Conservation (phyloP, 2,888 invertebrate genomes). For the Molorchus minor region DNA sequence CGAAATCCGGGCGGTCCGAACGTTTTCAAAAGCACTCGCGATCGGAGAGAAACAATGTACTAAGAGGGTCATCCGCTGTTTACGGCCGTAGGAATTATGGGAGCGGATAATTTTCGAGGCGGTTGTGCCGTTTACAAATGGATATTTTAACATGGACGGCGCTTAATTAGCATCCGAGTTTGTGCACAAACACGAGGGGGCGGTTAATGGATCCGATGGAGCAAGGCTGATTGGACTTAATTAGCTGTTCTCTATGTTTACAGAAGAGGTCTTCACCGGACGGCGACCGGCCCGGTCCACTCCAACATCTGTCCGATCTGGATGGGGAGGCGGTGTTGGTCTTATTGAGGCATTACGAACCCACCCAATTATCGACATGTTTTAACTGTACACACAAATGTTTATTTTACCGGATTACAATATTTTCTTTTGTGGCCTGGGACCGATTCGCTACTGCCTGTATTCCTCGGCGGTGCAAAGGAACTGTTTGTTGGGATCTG, state of each 20-base stretch:
- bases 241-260: slow-evolving; percentile 66
- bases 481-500: not conserved
- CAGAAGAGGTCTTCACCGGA: slow-evolving; percentile 47
- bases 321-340: slow-evolving; percentile 17
- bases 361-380: slow-evolving; percentile 27
- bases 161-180: slow-evolving; percentile 62
- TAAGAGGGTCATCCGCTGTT: slow-evolving; percentile 33
- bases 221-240: slow-evolving; percentile 69
- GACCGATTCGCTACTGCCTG: not conserved
- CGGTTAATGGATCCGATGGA: slow-evolving; percentile 66
- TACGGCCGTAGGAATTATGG: slow-evolving; percentile 30
- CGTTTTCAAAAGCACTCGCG: slow-evolving; percentile 15
- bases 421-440: slow-evolving; percentile 10
- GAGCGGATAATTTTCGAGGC: slow-evolving; percentile 29
- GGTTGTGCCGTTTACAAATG: slow-evolving; percentile 54
- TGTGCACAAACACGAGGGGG: slow-evolving; percentile 62
- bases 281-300: slow-evolving; percentile 31
- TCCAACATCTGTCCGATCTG: slow-evolving; percentile 25
- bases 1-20: slow-evolving; percentile 4
- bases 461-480: too few species aligned
- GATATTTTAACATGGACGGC: slow-evolving; percentile 57
- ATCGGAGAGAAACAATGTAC: slow-evolving; percentile 19
- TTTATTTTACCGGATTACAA: slow-evolving; percentile 14
- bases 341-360: slow-evolving; percentile 24
- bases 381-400: slow-evolving; percentile 12